These are phyloP conservation scores for Coracopsis vasa DNA, from an alignment of 2,113 vertebrate genomes.

Conservation along the genomic window DNA sequence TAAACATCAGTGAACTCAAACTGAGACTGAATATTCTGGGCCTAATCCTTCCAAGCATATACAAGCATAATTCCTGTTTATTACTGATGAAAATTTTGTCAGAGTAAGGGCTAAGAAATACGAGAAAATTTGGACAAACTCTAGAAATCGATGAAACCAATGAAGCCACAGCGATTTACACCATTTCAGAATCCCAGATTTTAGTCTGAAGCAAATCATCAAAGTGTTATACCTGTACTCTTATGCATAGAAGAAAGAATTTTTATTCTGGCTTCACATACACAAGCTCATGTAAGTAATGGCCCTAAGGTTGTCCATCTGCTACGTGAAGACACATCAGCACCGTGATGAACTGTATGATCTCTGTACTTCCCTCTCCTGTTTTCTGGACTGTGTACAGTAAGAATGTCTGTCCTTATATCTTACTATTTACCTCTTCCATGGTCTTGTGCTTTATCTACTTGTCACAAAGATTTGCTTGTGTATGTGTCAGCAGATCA, in stretches of 20 bases:
- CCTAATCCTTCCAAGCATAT: neutral
- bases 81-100: neutral
- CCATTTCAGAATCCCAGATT: neutral
- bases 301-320: neutral
- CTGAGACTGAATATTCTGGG: neutral
- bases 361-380: neutral
- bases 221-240: neutral
- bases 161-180: neutral
- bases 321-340: neutral
- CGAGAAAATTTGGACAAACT: neutral
- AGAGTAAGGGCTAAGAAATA: neutral
- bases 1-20: neutral
- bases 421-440: neutral
- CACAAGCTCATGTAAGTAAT: rapidly evolving
- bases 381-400: neutral
- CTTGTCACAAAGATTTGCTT: neutral
- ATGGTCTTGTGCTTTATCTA: neutral
- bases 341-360: neutral
- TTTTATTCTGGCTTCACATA: neutral
- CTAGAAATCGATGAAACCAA: neutral
- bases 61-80: neutral
- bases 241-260: neutral
- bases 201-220: neutral
- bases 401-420: neutral
- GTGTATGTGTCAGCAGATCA: neutral